phyloP scores from a whole-genome alignment of 2,888 invertebrate species.

The Scaptomyza tumidula region DNA sequence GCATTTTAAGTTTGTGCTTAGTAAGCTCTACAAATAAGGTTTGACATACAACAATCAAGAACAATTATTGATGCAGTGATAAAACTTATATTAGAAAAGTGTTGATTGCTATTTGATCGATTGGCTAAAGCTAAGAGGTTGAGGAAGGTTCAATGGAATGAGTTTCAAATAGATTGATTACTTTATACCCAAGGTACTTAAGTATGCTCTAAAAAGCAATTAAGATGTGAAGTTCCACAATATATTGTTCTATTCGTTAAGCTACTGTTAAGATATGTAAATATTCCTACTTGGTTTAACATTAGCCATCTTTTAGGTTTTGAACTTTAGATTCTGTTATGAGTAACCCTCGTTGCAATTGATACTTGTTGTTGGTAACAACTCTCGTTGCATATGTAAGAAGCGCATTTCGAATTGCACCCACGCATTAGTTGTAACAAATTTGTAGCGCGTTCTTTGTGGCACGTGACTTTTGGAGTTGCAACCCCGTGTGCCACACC shows the following conservation, averaged over 20 bases:
- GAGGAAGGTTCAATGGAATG: background rate
- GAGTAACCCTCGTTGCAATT: conserved; percentile 24
- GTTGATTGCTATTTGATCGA: background rate
- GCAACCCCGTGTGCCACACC: background rate
- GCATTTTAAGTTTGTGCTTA: background rate
- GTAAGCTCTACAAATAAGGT: background rate
- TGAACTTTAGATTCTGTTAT: too few relatives aligned
- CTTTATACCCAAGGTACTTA: background rate
- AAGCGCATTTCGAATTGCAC: conserved; percentile 76
- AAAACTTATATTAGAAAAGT: too few relatives aligned
- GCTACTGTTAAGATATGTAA: too few relatives aligned
- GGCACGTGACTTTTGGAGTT: conserved; percentile 66
- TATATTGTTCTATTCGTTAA: background rate
- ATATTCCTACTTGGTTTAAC: too few relatives aligned
- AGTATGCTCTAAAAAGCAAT: background rate
- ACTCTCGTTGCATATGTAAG: conserved; percentile 55
- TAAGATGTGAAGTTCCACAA: background rate
- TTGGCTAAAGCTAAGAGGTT: background rate
- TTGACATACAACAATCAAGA: background rate
- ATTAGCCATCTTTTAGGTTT: too few relatives aligned
- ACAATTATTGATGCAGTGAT: background rate
- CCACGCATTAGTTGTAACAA: conserved; percentile 79
- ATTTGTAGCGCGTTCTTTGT: conserved; percentile 77
- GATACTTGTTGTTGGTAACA: conserved; percentile 17
- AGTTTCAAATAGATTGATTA: background rate